Conservation (phyloP, 2,113 vertebrate genomes). For the Trichechus manatus region DNA sequence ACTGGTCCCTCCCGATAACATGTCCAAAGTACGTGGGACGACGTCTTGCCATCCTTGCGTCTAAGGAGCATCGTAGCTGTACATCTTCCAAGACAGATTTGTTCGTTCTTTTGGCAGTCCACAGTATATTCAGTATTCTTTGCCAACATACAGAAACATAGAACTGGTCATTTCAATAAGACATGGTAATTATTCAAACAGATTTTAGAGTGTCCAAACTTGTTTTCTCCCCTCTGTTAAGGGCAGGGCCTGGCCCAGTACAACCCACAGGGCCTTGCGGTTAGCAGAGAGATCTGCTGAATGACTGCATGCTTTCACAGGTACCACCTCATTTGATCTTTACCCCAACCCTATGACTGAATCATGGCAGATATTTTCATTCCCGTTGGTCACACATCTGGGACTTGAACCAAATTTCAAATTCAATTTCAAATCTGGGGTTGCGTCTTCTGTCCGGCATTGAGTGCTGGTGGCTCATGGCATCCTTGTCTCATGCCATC, state of each 20-base stretch:
- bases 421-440: accelerated
- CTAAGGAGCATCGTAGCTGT: no score
- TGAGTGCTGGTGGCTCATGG: accelerated
- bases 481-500: accelerated
- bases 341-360: accelerated
- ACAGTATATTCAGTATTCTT: no score
- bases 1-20: no score
- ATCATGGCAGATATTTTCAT: neutral
- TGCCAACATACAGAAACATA: neutral
- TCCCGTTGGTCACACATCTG: neutral
- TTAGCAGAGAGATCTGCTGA: neutral
- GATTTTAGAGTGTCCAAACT: neutral
- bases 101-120: no score
- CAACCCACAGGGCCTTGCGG: neutral
- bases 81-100: no score
- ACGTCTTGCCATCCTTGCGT: no score
- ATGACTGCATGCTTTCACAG: no score
- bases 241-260: neutral
- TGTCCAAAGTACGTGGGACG: no score
- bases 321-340: accelerated
- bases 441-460: no score
- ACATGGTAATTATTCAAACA: no score
- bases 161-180: neutral
- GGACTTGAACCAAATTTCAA: neutral
- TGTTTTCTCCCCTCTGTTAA: neutral